These are phyloP conservation scores for Drosophila yooni DNA, from an alignment of 2,888 invertebrate species.

Conservation along the genomic window DNA sequence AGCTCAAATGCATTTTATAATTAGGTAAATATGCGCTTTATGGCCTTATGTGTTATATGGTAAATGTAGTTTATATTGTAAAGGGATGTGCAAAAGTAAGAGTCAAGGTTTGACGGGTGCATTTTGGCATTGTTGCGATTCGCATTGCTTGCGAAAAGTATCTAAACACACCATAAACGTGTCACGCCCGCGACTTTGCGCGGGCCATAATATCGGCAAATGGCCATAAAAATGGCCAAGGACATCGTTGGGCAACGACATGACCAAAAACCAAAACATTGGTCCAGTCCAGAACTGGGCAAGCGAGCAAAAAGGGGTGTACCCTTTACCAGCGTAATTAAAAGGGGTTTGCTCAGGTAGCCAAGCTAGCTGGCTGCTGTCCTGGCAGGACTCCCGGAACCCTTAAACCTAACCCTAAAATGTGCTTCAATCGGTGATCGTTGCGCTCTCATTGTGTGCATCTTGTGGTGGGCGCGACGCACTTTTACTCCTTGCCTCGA, in stretches of 20 bases:
- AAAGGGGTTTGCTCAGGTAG: conserved; percentile 59
- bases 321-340: conserved; percentile 82
- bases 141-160: conserved; percentile 79
- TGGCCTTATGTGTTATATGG: conserved; percentile 1
- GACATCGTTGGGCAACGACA: conserved; percentile 45
- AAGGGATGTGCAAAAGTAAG: conserved; percentile 51
- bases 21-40: conserved; percentile 61
- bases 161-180: conserved; percentile 78
- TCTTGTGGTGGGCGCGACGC: conserved; percentile 79
- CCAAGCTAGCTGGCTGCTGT: not conserved
- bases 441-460: conserved; percentile 61
- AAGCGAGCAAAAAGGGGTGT: conserved; percentile 77
- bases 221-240: conserved; percentile 48
- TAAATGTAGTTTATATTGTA: conserved; percentile 39
- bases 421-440: conserved; percentile 30
- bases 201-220: conserved; percentile 4
- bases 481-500: conserved; percentile 66
- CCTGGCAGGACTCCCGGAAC: not conserved
- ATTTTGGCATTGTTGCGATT: conserved; percentile 66
- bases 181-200: conserved; percentile 72
- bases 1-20: conserved; percentile 41
- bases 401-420: conserved; percentile 59
- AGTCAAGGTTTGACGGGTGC: conserved; percentile 77
- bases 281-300: conserved; percentile 19
- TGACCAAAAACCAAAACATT: conserved; percentile 73